Evolutionary conservation across 2,113 vertebrate species (phyloP), one percentile per base, ranked within the genome.

Genomic region (Mellivora capensis): DNA sequence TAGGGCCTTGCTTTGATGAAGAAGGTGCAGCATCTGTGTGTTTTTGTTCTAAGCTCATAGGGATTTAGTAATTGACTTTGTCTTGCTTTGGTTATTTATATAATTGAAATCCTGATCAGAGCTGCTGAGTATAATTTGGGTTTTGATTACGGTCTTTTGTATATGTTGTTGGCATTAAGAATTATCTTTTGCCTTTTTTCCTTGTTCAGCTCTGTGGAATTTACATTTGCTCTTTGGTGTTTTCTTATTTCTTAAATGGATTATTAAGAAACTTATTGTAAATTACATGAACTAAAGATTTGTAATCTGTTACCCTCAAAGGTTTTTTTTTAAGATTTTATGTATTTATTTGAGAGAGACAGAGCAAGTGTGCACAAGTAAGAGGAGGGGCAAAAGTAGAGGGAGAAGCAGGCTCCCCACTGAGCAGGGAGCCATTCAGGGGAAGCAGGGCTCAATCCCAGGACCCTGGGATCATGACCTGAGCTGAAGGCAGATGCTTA

Each of bases 71-170:
- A 83, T 83, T 84, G 84, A 84, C 69, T 92, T 97, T 95, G 44
- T 86, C 77, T 91, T 94, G 74, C 37, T 84, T 67, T 96, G 44
- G 4, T 93, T 92, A 12, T 47, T 74, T 94, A 89, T 80, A 15
- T 91, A 81, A 86, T 49, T 81, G 54, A 80, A 95, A 90, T 87
- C 72, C 47, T 80, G 59, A 97, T 77, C 39, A 95, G 37, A 97
- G 44, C 62, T 82, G 59, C 67, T 61, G 52, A 72, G 44, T 57
- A 12, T 64, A 49, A 76, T 94, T 79, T 95, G 62, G 47, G 49
- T 90, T 83, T n/a, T 74, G 20, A 69, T 54, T 31, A 27, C 37
- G 4, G 8, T 69, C 47, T 91, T 93, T 52, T 72, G 34, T 89
- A 4, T 81, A 23, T 89, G 37, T 81, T 93, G 62, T 89, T 89